A percentile compares a stretch with the other conserved stretches of the same genome.
phyloP scores from a whole-genome alignment of 2,113 vertebrate species.

The Mus musculus region DNA sequence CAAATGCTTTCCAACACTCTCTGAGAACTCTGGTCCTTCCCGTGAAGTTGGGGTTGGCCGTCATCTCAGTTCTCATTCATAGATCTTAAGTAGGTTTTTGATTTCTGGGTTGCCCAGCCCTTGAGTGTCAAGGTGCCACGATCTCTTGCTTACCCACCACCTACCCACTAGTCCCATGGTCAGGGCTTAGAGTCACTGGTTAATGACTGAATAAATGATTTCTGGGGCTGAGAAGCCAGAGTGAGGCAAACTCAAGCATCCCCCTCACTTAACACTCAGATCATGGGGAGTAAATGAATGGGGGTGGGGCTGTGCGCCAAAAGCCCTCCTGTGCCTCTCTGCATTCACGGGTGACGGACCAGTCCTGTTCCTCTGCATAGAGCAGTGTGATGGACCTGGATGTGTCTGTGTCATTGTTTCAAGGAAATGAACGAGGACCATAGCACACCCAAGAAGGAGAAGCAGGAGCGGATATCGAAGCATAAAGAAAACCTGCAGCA shows the following conservation, averaged over 20 bases:
- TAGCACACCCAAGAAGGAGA: conserved; percentile 99
- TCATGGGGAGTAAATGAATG: not conserved
- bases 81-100: not conserved
- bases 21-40: not conserved
- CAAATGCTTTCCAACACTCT: not conserved
- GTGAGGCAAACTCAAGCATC: not conserved
- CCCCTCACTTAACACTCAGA: not conserved
- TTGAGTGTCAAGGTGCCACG: not conserved
- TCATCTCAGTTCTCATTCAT: not conserved
- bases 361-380: not conserved
- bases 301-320: not conserved
- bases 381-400: not conserved
- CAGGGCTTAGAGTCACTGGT: not conserved
- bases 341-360: not conserved
- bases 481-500: conserved; percentile 99
- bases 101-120: not conserved
- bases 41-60: not conserved
- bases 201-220: not conserved
- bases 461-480: conserved; percentile 98
- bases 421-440: conserved; percentile 99
- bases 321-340: not conserved
- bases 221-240: conserved; percentile 3
- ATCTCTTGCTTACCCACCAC: not conserved
- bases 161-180: not conserved
- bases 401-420: not conserved